These are phyloP conservation scores for Lepus timidus DNA, from an alignment of 2,113 vertebrate species.

Conservation along the genomic window DNA sequence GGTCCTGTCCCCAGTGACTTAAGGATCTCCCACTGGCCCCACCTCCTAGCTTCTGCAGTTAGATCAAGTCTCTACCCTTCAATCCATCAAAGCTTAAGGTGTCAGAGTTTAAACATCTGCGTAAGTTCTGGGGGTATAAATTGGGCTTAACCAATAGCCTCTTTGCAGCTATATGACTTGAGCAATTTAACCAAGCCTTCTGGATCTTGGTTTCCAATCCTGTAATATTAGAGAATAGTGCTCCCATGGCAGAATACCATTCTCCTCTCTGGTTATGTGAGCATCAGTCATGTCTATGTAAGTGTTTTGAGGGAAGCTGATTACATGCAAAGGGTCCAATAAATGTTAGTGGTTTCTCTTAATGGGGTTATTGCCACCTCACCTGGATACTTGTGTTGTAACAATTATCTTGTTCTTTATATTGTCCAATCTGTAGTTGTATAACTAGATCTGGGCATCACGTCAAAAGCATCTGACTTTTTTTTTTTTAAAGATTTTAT, in stretches of 20 bases:
- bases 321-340: background rate
- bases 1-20: too few relatives aligned
- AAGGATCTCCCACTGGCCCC: too few relatives aligned
- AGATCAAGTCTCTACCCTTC: too few relatives aligned
- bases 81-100: too few relatives aligned
- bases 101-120: too few relatives aligned
- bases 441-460: conserved; percentile 44
- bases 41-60: too few relatives aligned
- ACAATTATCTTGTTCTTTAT: conserved; percentile 55
- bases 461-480: conserved; percentile 46
- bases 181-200: background rate
- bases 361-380: background rate
- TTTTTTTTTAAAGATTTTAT: background rate
- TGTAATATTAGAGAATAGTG: conserved; percentile 12
- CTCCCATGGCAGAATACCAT: background rate
- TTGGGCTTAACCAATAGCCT: background rate
- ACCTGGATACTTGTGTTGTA: background rate
- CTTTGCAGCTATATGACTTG: conserved; percentile 3
- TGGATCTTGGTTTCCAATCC: background rate
- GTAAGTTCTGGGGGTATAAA: too few relatives aligned
- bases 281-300: background rate
- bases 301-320: conserved; percentile 37
- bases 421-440: conserved; percentile 47
- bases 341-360: conserved; percentile 34
- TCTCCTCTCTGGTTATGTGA: background rate